Conservation (phyloP, 2,888 invertebrate species). For the Eupeodes luniger region DNA sequence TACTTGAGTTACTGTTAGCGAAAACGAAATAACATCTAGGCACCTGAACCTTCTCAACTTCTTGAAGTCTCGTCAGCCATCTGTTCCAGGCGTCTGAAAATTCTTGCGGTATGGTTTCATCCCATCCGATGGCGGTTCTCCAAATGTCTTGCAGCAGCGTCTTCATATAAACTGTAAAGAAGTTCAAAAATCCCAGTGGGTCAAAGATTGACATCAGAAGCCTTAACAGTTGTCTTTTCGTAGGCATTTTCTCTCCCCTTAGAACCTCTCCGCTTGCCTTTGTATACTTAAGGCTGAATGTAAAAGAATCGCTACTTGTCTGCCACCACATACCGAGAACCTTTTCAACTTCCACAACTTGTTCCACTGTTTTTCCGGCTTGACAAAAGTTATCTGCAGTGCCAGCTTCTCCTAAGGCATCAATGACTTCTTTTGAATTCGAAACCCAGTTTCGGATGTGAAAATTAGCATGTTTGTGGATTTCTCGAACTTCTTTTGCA, state of each 20-base stretch:
- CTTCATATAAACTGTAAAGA: slow-evolving; percentile 31
- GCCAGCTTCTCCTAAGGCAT: slow-evolving; percentile 48
- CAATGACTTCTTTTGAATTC: slow-evolving; percentile 52
- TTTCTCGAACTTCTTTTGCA: slow-evolving; percentile 52
- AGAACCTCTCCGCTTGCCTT: slow-evolving; percentile 50
- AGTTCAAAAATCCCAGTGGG: slow-evolving; percentile 62
- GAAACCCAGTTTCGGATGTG: slow-evolving; percentile 72
- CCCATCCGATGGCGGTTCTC: slow-evolving; percentile 62
- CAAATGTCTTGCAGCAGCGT: slow-evolving; percentile 45
- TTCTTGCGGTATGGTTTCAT: slow-evolving; percentile 61
- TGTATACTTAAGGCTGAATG: slow-evolving; percentile 58
- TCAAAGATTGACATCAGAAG: slow-evolving; percentile 73
- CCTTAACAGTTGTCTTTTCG: slow-evolving; percentile 65
- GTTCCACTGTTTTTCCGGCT: slow-evolving; percentile 49
- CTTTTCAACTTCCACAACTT: slow-evolving; percentile 12
- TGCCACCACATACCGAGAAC: slow-evolving; percentile 65
- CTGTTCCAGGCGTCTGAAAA: slow-evolving; percentile 45
- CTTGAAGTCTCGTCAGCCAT: slow-evolving; percentile 29
- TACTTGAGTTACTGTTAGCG: slow-evolving; percentile 3
- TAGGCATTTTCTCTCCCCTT: slow-evolving; percentile 49
- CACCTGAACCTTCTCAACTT: neutral
- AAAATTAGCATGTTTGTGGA: slow-evolving; percentile 62
- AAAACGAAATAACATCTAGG: slow-evolving; percentile 53
- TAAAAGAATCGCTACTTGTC: slow-evolving; percentile 48
- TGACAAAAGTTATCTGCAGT: slow-evolving; percentile 28